Conservation (phyloP, 2,888 invertebrate genomes). For the Zaprionus bogoriensis region DNA sequence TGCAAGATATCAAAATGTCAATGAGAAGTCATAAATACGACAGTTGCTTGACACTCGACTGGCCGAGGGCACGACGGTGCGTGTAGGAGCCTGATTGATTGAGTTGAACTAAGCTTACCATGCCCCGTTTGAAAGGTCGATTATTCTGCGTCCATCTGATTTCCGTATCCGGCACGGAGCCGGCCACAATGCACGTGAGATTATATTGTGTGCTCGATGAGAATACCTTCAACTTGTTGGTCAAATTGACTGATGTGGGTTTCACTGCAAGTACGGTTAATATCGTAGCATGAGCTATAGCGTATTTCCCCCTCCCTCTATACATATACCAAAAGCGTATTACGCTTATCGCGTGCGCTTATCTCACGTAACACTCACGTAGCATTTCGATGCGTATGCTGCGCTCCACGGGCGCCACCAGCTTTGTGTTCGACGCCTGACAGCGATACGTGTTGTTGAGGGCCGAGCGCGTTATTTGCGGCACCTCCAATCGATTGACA, state of each 20-base stretch:
- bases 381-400: conserved; percentile 92
- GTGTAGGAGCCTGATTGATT: conserved; percentile 16
- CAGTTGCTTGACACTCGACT: conserved; percentile 44
- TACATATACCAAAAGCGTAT: conserved; percentile 1
- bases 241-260: conserved; percentile 90
- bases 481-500: conserved; percentile 90
- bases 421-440: conserved; percentile 93
- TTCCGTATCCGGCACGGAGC: conserved; percentile 93
- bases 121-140: conserved; percentile 89
- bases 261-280: conserved; percentile 85
- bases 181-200: conserved; percentile 91
- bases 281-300: background rate
- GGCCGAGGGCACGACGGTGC: conserved; percentile 4
- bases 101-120: conserved; percentile 84
- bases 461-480: conserved; percentile 88
- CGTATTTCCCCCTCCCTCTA: too few species aligned
- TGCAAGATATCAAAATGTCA: conserved; percentile 55
- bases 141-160: conserved; percentile 93
- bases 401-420: conserved; percentile 92
- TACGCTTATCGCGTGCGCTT: background rate
- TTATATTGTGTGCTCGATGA: conserved; percentile 91
- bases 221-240: conserved; percentile 89
- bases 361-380: conserved; percentile 85
- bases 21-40: conserved; percentile 64
- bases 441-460: conserved; percentile 94